Base-by-base conservation (phyloP, 2,113 vertebrate species). In the Sebastes schlegelii region DNA sequence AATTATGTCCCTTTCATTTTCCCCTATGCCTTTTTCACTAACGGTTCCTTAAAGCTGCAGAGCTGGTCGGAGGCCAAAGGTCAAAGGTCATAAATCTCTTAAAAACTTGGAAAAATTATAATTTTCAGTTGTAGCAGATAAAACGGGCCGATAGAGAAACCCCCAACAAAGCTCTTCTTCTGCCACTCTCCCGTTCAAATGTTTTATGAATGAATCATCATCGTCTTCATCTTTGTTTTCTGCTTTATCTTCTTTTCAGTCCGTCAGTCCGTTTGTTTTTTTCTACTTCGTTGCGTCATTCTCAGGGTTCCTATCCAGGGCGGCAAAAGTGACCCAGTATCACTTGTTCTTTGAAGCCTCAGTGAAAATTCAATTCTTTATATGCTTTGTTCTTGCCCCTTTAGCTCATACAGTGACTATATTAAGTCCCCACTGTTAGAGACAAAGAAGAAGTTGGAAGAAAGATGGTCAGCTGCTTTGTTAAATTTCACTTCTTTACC, bases 51-150 rank as follows among this genome's bases (percentile, higher is more conserved):
- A 34, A 34, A 34, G 34, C 34, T 34, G 34, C 34, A 34, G 34
- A 34, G 34, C 34, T 34, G 34, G 34, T 34, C 34, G 34, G 34
- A 34, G 34, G 34, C 34, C 34, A 34, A 34, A 34, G 34, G 34
- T 34, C 34, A 34, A 34, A 34, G 34, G 34, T 34, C 34, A 34
- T 4, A 4, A 34, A 34, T 34, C 34, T 34, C 34, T 34, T 43
- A 54, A 21, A 4, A 52, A 19, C 34, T 8, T 43, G 4, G 7
- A 54, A 45, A 11, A n/a, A 57, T 34, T 34, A 4, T 34, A 34
- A 40, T 43, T 65, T 65, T 76, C n/a, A 65, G 12, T 40, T 19
- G 11, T 68, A 43, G 67, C 54, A 71, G 34, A 61, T 43, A 51
- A 42, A 62, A 79, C 8, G 34, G 34, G 34, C 34, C 34, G 34